Percentiles rank a stretch among this genome's conserved stretches.
Evolutionary conservation across 2,113 vertebrate genomes (phyloP).

Genomic region (Vireo altiloquus): DNA sequence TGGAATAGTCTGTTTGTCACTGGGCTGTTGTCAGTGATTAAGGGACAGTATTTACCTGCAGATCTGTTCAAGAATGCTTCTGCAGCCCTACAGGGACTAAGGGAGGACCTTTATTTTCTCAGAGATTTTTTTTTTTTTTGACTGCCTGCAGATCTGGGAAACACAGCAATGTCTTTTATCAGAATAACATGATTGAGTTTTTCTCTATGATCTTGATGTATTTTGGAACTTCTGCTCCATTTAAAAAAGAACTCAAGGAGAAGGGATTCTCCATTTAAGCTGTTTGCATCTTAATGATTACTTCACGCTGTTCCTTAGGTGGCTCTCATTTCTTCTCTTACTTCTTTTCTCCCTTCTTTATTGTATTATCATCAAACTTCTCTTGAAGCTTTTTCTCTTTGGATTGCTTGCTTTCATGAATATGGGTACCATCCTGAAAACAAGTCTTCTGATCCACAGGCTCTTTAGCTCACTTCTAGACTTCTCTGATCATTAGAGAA

Average conservation of each 20-base stretch:
- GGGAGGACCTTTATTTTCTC: background rate
- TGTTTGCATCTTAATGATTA: background rate
- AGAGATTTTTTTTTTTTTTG: accelerated
- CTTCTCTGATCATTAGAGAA: background rate
- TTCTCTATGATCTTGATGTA: background rate
- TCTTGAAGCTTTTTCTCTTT: background rate
- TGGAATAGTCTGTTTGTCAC: background rate
- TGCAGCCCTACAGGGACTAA: background rate
- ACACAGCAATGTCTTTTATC: background rate
- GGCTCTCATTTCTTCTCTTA: background rate
- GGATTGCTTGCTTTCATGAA: background rate
- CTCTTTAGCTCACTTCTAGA: background rate
- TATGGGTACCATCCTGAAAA: background rate
- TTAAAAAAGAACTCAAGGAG: background rate
- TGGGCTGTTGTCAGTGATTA: background rate
- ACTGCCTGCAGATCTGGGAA: background rate
- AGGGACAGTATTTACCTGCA: background rate
- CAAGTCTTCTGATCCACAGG: background rate
- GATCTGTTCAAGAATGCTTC: background rate
- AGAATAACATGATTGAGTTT: background rate
- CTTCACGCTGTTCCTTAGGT: background rate
- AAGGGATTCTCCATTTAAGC: background rate
- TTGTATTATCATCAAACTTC: background rate
- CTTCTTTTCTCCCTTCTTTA: background rate
- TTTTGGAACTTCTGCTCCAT: background rate